A percentile compares a stretch with the other conserved stretches of the same genome.
Conservation (phyloP, 1,140 invertebrate species). For the Ladona fulva region DNA sequence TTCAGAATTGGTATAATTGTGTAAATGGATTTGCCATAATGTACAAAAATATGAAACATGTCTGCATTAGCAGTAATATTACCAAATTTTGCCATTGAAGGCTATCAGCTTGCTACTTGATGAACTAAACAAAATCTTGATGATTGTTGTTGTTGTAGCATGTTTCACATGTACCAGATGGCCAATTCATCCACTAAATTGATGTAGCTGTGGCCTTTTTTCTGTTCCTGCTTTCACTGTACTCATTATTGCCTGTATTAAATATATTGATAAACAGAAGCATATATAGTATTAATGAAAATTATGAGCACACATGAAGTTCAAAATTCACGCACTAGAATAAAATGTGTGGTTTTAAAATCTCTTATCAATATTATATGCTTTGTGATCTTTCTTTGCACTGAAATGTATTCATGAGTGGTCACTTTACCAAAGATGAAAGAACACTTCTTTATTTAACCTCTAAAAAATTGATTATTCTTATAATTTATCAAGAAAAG, state of each 20-base stretch:
- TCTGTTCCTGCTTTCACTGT: slow-evolving; percentile 8
- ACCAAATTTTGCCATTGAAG: neutral
- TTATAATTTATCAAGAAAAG: neutral
- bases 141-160: neutral
- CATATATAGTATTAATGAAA: neutral
- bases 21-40: neutral
- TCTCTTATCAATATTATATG: neutral
- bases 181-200: neutral
- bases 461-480: neutral
- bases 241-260: slow-evolving; percentile 5
- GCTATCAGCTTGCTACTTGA: neutral
- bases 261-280: slow-evolving; percentile 10
- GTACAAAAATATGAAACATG: neutral
- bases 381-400: slow-evolving; percentile 1
- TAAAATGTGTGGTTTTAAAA: slow-evolving; percentile 8
- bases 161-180: neutral
- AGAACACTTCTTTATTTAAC: neutral
- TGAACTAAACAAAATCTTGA: neutral
- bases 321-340: slow-evolving; percentile 1
- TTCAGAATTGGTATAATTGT: neutral
- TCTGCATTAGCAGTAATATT: neutral
- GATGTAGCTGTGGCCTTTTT: slow-evolving; percentile 5
- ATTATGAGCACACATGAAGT: slow-evolving; percentile 5
- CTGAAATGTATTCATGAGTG: neutral
- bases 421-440: slow-evolving; percentile 6